Evolutionary conservation across 1,140 invertebrate species (phyloP).

Genomic region (Conus betulinus): DNA sequence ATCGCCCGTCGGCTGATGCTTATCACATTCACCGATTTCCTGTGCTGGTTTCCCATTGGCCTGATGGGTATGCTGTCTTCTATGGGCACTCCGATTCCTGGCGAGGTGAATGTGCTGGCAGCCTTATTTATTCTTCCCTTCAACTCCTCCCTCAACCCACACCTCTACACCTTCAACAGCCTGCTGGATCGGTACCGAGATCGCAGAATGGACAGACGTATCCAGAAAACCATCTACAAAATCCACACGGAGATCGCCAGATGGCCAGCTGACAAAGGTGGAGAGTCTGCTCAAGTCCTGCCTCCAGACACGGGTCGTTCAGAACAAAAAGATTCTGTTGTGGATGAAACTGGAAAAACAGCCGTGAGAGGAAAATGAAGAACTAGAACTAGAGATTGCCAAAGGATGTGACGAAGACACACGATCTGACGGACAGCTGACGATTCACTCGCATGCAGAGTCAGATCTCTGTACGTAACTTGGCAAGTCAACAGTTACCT

Average conservation of each 20-base stretch:
- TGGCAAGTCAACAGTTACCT: too few relatives aligned
- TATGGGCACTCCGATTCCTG: constrained; percentile 41
- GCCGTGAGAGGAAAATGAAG: neutral
- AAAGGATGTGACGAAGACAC: neutral
- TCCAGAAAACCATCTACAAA: neutral
- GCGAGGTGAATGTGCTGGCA: constrained; percentile 52
- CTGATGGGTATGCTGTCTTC: constrained; percentile 44
- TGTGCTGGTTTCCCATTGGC: constrained; percentile 46
- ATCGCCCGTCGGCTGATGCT: constrained; percentile 45
- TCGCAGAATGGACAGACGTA: neutral
- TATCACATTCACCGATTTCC: constrained; percentile 44
- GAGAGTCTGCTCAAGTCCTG: constrained; percentile 8
- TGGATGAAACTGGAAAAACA: constrained; percentile 43
- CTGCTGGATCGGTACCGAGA: neutral
- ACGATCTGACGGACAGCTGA: neutral
- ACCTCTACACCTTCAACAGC: constrained; percentile 52
- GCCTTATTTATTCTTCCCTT: constrained; percentile 53
- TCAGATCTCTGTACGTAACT: neutral
- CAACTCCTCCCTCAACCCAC: constrained; percentile 56
- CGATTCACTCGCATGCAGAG: neutral
- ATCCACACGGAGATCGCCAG: neutral
- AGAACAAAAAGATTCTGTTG: constrained; percentile 22
- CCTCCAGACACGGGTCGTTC: neutral
- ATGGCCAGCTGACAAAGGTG: neutral
- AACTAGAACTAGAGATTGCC: neutral